Evolutionary conservation across 2,888 invertebrate genomes (phyloP).

Genomic region (Nesidiocoris tenuis): DNA sequence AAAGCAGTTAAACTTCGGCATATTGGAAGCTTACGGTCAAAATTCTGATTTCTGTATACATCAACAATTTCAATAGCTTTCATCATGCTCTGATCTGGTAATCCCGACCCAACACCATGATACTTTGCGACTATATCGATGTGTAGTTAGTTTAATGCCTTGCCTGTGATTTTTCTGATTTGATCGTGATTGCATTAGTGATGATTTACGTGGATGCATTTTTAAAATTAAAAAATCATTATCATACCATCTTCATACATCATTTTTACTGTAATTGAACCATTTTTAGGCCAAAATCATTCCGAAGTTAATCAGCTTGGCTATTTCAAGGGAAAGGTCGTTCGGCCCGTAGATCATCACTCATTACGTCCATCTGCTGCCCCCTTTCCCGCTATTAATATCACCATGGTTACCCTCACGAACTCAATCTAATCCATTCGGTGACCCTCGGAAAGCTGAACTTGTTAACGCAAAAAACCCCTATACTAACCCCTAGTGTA

Average conservation of each 20-base stretch:
- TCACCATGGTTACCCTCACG: constrained; percentile 15
- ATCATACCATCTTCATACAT: not conserved
- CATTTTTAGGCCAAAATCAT: no score
- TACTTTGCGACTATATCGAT: constrained; percentile 6
- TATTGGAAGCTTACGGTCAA: not conserved
- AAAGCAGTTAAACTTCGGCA: no score
- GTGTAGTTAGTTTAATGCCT: constrained; percentile 21
- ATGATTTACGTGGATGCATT: not conserved
- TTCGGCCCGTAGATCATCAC: constrained; percentile 28
- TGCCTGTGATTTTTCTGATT: not conserved
- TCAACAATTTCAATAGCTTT: not conserved
- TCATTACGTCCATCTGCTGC: constrained; percentile 40
- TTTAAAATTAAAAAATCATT: no score
- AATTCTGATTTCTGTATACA: not conserved
- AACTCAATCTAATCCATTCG: not conserved
- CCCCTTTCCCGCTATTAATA: constrained; percentile 23
- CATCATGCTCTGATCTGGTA: not conserved
- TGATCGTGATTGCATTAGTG: not conserved
- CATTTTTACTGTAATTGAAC: no score
- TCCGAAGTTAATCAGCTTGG: no score
- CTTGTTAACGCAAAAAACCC: constrained; percentile 23
- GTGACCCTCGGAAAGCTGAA: constrained; percentile 2
- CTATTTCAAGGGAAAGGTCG: no score
- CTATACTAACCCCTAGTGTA: not conserved
- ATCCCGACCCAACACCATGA: constrained; percentile 30